phyloP scores from a whole-genome alignment of 2,113 vertebrate species.

The Saguinus imperator region DNA sequence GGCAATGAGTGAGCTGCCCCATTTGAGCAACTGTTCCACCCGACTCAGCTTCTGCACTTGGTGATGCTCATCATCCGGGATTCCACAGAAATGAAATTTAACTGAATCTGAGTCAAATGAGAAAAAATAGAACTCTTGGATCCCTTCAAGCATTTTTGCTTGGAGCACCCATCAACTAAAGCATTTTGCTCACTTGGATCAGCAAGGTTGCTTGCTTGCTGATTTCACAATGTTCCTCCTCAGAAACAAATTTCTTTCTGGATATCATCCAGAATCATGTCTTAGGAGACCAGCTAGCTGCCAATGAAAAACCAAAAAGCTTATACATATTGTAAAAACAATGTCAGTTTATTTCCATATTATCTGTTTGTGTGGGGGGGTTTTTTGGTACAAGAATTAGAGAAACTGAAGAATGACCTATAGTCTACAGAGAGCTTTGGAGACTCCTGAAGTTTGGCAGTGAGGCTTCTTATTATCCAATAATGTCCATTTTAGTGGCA shows the following conservation, averaged over 20 bases:
- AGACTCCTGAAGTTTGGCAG: not conserved
- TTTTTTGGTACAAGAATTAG: slow-evolving; percentile 10
- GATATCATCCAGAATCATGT: slow-evolving; percentile 60
- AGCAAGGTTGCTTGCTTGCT: slow-evolving; percentile 45
- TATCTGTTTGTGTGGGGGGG: not conserved
- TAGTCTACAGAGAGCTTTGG: not conserved
- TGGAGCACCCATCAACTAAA: not conserved
- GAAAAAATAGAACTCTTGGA: slow-evolving; percentile 16
- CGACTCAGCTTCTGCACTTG: not conserved
- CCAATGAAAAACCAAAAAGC: slow-evolving; percentile 52
- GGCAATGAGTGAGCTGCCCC: not conserved
- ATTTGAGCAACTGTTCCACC: not conserved
- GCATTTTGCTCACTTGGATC: slow-evolving; percentile 29
- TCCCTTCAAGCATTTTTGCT: slow-evolving; percentile 6
- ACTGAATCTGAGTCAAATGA: not conserved
- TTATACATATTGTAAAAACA: not conserved
- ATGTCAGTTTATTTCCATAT: not conserved
- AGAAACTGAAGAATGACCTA: not conserved
- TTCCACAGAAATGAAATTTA: not conserved
- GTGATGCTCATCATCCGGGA: not conserved
- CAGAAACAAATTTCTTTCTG: slow-evolving; percentile 67
- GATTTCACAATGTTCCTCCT: slow-evolving; percentile 70
- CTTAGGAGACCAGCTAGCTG: slow-evolving; percentile 60
- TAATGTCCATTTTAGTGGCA: not conserved
- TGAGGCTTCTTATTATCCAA: not conserved